These are phyloP conservation scores for Microtus richardsoni DNA, from an alignment of 2,113 vertebrate species.

Conservation along the genomic window DNA sequence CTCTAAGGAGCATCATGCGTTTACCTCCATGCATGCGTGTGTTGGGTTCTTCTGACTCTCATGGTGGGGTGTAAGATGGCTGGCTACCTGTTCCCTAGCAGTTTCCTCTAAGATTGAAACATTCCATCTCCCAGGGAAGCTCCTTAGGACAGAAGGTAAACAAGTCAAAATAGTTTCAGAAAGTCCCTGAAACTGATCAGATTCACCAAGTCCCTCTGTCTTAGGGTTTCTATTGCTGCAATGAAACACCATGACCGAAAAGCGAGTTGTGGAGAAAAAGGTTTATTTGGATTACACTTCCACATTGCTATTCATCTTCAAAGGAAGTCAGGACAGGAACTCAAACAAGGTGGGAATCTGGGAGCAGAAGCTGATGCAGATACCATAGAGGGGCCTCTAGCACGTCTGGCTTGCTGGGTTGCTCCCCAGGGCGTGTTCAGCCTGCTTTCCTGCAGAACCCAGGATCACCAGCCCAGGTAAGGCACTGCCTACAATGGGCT, in stretches of 20 bases:
- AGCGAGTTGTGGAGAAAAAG: not conserved
- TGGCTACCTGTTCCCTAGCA: not conserved
- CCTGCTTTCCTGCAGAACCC: not conserved
- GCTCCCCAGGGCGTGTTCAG: not conserved
- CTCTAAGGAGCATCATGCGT: not conserved
- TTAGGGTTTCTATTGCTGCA: not conserved
- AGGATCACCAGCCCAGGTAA: not conserved
- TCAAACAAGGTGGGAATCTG: not conserved
- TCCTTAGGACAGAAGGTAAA: not conserved
- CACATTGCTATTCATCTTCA: not conserved
- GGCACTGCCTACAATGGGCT: not conserved
- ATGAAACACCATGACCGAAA: not conserved
- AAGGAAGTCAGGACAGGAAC: not conserved
- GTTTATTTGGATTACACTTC: not conserved
- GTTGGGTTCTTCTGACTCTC: accelerated
- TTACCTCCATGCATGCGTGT: accelerated
- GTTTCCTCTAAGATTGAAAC: not conserved
- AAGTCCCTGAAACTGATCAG: not conserved
- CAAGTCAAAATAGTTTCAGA: not conserved
- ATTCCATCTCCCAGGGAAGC: not conserved
- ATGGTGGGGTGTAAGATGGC: accelerated
- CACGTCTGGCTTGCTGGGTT: not conserved
- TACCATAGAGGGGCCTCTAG: not conserved
- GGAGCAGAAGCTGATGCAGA: not conserved
- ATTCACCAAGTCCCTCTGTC: not conserved